phyloP scores from a whole-genome alignment of 2,888 invertebrate species.

The Suillia variegata region DNA sequence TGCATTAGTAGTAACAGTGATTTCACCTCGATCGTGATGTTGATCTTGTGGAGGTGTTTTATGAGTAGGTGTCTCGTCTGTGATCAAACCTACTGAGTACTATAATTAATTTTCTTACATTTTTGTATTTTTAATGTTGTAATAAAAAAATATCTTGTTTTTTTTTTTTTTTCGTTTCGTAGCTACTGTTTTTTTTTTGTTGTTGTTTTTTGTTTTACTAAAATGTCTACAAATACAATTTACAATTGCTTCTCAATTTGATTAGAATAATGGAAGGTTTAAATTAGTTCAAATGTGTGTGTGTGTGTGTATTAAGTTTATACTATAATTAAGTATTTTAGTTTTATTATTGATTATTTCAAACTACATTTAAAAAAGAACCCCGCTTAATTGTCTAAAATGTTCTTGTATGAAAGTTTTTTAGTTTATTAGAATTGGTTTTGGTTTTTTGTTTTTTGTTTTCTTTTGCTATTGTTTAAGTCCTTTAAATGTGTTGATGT shows the following conservation, averaged over 20 bases:
- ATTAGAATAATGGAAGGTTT: no score
- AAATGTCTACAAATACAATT: slow-evolving; percentile 33
- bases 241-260: no score
- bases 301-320: no score
- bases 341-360: neutral
- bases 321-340: neutral
- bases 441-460: slow-evolving; percentile 6
- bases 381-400: neutral
- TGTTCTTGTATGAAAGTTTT: slow-evolving; percentile 21
- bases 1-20: neutral
- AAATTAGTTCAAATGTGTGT: no score
- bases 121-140: neutral
- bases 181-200: slow-evolving; percentile 18
- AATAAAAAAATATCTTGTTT: neutral
- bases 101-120: no score
- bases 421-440: neutral
- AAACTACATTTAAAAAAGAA: neutral
- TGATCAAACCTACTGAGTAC: no score
- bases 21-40: no score
- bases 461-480: slow-evolving; percentile 16
- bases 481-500: slow-evolving; percentile 8
- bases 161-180: neutral
- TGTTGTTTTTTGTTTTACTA: slow-evolving; percentile 21
- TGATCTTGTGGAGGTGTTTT: no score
- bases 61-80: no score